Conservation (phyloP, 2,888 invertebrate genomes). For the Asteroscopus sphinx region DNA sequence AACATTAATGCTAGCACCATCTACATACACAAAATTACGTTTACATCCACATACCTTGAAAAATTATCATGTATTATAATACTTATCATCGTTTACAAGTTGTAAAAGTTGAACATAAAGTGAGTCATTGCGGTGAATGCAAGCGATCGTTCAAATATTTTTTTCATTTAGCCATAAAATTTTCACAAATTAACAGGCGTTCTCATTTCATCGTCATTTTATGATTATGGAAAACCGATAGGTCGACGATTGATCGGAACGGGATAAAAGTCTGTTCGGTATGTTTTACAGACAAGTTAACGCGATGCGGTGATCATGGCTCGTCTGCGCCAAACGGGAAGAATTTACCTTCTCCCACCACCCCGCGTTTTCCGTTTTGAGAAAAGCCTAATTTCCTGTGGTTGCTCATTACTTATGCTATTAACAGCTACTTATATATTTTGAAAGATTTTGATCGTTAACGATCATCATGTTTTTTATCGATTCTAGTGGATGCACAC, state of each 20-base stretch:
- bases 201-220: slow-evolving; percentile 39
- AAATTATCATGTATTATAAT: too few species aligned
- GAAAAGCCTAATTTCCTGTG: slow-evolving; percentile 68
- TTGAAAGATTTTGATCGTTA: slow-evolving; percentile 7
- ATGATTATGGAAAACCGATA: slow-evolving; percentile 50
- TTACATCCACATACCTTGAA: too few species aligned
- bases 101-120: slow-evolving; percentile 35
- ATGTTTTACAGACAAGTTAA: slow-evolving; percentile 48
- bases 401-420: slow-evolving; percentile 50
- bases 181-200: slow-evolving; percentile 41
- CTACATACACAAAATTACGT: too few species aligned
- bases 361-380: slow-evolving; percentile 58
- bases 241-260: slow-evolving; percentile 37
- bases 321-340: slow-evolving; percentile 61
- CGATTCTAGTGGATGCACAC: too few species aligned
- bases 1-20: too few species aligned
- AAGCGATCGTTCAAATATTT: slow-evolving; percentile 24
- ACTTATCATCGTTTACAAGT: too few species aligned
- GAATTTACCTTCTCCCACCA: slow-evolving; percentile 51
- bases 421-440: slow-evolving; percentile 35
- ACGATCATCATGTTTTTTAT: slow-evolving; percentile 25
- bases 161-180: slow-evolving; percentile 34
- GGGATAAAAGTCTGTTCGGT: slow-evolving; percentile 44
- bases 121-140: slow-evolving; percentile 19
- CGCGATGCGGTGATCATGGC: slow-evolving; percentile 33